Conservation (phyloP, 2,113 vertebrate species). For the Gavialis gangeticus region DNA sequence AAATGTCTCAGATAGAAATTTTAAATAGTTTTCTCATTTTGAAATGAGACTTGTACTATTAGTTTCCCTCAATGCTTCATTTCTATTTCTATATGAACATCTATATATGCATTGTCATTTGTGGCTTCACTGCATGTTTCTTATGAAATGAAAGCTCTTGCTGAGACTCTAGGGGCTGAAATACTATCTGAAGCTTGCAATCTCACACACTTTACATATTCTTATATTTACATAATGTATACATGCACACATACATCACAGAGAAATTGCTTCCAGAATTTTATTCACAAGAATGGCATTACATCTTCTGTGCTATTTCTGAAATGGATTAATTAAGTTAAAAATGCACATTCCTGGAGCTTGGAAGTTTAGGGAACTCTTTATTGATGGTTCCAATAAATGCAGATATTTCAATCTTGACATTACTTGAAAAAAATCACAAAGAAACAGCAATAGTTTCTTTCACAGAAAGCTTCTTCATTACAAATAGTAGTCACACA, state of each 20-base stretch:
- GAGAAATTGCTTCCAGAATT: background rate
- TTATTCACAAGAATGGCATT: background rate
- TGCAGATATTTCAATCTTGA: background rate
- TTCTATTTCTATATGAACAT: background rate
- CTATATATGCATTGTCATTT: background rate
- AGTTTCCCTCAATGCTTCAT: background rate
- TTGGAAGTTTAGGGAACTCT: background rate
- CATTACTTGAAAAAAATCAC: background rate
- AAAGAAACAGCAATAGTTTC: background rate
- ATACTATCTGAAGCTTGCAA: background rate
- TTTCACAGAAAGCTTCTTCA: background rate
- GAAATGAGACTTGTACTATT: background rate
- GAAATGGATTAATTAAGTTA: background rate
- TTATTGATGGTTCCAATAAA: background rate
- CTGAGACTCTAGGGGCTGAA: background rate
- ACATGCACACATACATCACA: background rate
- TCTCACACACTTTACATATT: background rate
- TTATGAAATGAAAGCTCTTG: fast-evolving
- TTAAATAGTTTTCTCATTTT: background rate
- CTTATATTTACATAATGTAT: fast-evolving
- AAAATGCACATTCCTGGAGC: background rate
- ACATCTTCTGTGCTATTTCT: background rate
- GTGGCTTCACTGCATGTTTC: background rate
- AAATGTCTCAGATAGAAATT: background rate
- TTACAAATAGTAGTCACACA: background rate